A percentile compares a stretch with the other conserved stretches of the same genome.
phyloP scores from a whole-genome alignment of 2,797 vertebrate species.

The Pelochelys cantorii region DNA sequence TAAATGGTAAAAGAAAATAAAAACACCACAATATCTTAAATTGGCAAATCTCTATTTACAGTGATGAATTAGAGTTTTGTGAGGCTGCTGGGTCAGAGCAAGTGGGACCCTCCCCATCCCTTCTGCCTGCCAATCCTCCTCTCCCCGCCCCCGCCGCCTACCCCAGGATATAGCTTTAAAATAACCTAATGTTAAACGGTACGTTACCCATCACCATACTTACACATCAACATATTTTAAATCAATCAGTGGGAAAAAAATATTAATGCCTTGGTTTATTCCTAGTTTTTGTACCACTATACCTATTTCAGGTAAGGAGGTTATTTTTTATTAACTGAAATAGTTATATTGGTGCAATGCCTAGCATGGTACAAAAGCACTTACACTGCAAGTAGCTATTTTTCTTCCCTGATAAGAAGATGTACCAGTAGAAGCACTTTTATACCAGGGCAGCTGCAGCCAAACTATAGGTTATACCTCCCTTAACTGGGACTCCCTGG shows the following conservation, averaged over 20 bases:
- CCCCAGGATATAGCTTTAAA: not conserved
- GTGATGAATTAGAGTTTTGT: too few species aligned
- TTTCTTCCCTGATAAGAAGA: not conserved
- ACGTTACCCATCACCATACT: not conserved
- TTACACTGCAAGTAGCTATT: not conserved
- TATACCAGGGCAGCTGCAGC: not conserved
- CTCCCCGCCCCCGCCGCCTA: not conserved
- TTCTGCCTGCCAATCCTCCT: too few species aligned
- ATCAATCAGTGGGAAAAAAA: not conserved
- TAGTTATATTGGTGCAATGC: not conserved
- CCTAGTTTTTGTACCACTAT: accelerated
- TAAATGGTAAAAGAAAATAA: not conserved
- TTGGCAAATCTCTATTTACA: not conserved
- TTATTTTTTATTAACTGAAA: not conserved
- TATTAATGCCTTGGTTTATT: not conserved
- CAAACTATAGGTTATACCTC: not conserved
- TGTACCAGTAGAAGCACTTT: accelerated
- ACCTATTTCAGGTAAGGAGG: not conserved
- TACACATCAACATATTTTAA: not conserved
- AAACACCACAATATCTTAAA: not conserved
- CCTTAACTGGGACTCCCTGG: too few species aligned
- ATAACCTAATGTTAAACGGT: not conserved
- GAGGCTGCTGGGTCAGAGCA: too few species aligned
- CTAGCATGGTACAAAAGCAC: not conserved
- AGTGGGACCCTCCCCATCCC: too few species aligned